Conservation (phyloP, 2,797 vertebrate species). For the Tinamus major region DNA sequence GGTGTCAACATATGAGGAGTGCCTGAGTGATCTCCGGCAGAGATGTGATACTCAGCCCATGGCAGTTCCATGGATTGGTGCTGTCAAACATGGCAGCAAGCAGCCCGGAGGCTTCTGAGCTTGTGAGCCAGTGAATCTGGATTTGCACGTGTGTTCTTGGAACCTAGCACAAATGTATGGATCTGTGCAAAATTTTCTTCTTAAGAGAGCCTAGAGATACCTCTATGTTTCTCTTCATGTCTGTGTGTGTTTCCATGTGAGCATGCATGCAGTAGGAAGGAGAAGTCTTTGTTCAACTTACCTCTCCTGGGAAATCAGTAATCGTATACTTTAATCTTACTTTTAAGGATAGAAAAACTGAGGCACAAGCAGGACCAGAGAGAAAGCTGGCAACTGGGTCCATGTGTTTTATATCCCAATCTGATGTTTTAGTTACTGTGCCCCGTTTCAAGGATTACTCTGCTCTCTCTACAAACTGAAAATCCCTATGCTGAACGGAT, state of each 20-base stretch:
- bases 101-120: background rate
- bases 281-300: background rate
- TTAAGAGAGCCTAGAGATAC: background rate
- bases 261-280: background rate
- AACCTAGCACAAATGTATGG: background rate
- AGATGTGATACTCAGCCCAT: background rate
- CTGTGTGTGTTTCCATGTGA: background rate
- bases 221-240: background rate
- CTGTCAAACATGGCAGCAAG: background rate
- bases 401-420: background rate
- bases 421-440: background rate
- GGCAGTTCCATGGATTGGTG: background rate
- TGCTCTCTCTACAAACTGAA: background rate
- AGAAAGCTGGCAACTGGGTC: background rate
- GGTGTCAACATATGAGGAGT: background rate
- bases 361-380: background rate
- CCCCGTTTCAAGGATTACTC: background rate
- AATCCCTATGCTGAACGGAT: background rate
- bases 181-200: background rate
- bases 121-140: background rate
- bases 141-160: background rate
- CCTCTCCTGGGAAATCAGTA: background rate
- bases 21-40: background rate
- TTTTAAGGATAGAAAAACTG: background rate
- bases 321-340: no score